A percentile compares a stretch with the other conserved stretches of the same genome.
Evolutionary conservation across 2,113 vertebrate genomes (phyloP).

Genomic region (Pavo muticus): DNA sequence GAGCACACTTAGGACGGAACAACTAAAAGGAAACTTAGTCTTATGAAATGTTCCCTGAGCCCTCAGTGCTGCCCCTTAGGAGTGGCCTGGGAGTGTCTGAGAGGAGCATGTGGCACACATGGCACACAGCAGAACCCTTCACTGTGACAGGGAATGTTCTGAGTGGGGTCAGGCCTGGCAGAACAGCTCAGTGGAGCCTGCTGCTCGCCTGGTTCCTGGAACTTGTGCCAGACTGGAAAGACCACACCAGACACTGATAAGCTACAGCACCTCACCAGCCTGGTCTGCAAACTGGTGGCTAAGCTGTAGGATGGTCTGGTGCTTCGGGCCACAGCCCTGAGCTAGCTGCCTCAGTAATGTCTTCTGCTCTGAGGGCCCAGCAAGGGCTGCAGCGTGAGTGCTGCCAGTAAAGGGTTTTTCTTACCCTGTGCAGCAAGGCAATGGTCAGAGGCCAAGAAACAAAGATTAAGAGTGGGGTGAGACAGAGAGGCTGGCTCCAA

Average conservation of each 20-base stretch:
- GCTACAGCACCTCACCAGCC: not conserved
- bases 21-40: not conserved
- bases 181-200: fast-evolving
- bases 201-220: not conserved
- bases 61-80: not conserved
- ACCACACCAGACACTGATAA: not conserved
- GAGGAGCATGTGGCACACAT: not conserved
- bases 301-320: not conserved
- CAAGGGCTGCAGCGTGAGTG: not conserved
- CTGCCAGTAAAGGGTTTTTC: conserved; percentile 35
- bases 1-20: not conserved
- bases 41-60: not conserved
- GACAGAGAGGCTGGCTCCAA: not conserved
- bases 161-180: not conserved
- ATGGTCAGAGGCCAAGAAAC: not conserved
- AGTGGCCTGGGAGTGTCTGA: fast-evolving
- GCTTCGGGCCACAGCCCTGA: not conserved
- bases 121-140: not conserved
- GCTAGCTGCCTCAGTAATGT: not conserved
- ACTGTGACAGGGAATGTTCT: not conserved
- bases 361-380: not conserved
- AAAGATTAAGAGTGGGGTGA: not conserved
- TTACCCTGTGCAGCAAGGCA: fast-evolving
- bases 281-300: not conserved
- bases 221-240: not conserved